Evolutionary conservation across 2,113 vertebrate genomes (phyloP).

Genomic region (Thomomys bottae): DNA sequence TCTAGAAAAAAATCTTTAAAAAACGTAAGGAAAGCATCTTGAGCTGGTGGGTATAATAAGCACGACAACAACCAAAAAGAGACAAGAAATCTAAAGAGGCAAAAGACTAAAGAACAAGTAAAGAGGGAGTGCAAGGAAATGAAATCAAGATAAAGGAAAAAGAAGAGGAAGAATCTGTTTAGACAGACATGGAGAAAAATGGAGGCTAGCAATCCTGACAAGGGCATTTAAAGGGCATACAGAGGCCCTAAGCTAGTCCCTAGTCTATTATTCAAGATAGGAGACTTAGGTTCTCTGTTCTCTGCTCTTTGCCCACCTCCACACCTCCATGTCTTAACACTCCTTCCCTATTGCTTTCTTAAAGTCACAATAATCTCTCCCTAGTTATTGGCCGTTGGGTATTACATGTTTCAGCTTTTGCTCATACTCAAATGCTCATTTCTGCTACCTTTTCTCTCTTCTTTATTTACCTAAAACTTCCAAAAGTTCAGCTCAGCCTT

Average conservation of each 20-base stretch:
- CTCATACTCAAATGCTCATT: not conserved
- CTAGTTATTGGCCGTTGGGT: not conserved
- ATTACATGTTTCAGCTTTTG: not conserved
- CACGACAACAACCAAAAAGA: not conserved
- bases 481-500: not conserved
- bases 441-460: not conserved
- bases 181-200: not conserved
- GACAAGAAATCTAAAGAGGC: not conserved
- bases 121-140: not conserved
- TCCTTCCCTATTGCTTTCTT: not conserved
- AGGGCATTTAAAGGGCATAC: too few relatives aligned
- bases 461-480: slow-evolving; percentile 16
- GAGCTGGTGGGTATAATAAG: not conserved
- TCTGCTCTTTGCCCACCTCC: not conserved
- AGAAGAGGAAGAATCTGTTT: not conserved
- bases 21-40: not conserved
- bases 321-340: not conserved
- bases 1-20: not conserved
- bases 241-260: not conserved
- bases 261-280: not conserved
- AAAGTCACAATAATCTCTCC: not conserved
- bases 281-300: not conserved
- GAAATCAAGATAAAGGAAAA: not conserved
- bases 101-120: not conserved
- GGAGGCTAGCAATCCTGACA: too few relatives aligned